Conservation (phyloP, 2,888 invertebrate genomes). For the Meloe dianella region DNA sequence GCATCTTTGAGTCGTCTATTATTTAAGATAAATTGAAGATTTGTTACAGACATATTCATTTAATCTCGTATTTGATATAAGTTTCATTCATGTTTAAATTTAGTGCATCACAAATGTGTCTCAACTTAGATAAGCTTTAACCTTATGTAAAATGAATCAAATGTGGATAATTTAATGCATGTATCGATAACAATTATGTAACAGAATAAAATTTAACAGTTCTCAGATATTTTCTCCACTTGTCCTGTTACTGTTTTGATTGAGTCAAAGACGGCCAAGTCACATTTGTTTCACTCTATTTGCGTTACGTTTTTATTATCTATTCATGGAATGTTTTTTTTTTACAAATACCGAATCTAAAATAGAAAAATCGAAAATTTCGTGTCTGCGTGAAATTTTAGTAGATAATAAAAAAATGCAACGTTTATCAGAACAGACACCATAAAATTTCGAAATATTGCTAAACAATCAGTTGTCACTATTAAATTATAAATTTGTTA, state of each 20-base stretch:
- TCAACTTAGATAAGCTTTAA: neutral
- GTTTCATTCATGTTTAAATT: neutral
- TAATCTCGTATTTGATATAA: neutral
- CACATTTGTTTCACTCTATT: neutral
- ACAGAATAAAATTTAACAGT: no score
- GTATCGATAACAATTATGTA: no score
- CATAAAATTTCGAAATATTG: neutral
- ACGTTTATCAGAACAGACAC: neutral
- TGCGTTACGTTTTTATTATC: neutral
- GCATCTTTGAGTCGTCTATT: no score
- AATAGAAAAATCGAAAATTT: neutral
- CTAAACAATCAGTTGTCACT: neutral
- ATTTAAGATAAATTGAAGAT: no score
- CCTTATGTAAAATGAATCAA: neutral
- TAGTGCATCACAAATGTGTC: neutral
- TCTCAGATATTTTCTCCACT: no score
- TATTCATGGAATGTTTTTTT: neutral
- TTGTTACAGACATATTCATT: neutral
- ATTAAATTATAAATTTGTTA: neutral
- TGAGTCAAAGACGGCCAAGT: no score
- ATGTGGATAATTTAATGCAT: no score
- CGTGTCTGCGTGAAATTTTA: neutral
- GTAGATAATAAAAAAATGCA: neutral
- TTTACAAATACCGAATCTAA: neutral
- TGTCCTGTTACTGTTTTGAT: no score